A percentile compares a stretch with the other conserved stretches of the same genome.
These are phyloP conservation scores for Dasypolia templi DNA, from an alignment of 2,888 invertebrate species.

Conservation along the genomic window DNA sequence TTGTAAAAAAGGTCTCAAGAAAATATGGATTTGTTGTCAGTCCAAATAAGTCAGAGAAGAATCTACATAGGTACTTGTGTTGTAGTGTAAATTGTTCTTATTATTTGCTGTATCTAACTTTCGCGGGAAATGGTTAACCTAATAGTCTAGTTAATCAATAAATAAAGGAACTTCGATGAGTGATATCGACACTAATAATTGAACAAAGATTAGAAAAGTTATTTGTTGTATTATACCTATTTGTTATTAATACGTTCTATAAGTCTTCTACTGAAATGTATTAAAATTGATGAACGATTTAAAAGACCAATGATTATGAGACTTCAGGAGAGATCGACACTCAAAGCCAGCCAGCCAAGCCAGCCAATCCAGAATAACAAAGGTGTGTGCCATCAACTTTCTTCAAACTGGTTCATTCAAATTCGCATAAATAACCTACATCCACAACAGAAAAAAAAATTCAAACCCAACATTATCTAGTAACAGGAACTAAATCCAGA, in stretches of 20 bases:
- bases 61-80: not conserved
- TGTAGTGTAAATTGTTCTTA: not conserved
- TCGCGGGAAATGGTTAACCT: not conserved
- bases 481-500: conserved; percentile 40
- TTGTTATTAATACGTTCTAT: not conserved
- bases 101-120: not conserved
- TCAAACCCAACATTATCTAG: conserved; percentile 9
- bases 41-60: conserved; percentile 15
- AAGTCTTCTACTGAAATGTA: not conserved
- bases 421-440: not conserved
- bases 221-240: not conserved
- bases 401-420: not conserved
- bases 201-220: not conserved
- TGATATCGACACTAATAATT: not conserved
- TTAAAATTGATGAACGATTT: not conserved
- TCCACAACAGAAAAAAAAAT: not conserved
- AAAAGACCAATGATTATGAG: not conserved
- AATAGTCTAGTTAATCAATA: not conserved
- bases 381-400: not conserved
- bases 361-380: not conserved
- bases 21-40: conserved; percentile 9
- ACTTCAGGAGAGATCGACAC: not conserved
- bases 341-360: not conserved
- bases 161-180: not conserved
- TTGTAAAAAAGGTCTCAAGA: not conserved